Percentiles rank a stretch among this genome's conserved stretches.
Conservation (phyloP, 2,113 vertebrate species). For the Mystacornis crossleyi region DNA sequence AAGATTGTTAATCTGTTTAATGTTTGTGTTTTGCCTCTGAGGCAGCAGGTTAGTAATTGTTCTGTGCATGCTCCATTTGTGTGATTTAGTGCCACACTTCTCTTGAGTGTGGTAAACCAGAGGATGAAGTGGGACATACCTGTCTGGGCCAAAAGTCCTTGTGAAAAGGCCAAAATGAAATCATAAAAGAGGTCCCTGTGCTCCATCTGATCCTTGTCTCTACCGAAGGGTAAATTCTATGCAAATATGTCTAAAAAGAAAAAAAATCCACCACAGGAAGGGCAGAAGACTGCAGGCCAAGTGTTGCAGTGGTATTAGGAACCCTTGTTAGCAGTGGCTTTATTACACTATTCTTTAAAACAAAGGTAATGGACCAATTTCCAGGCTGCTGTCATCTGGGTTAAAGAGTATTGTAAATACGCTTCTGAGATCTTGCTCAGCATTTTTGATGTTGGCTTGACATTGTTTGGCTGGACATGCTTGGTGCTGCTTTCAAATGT, state of each 20-base stretch:
- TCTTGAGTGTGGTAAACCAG: not conserved
- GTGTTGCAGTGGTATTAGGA: not conserved
- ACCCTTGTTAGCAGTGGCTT: not conserved
- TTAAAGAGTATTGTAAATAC: not conserved
- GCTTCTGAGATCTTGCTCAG: not conserved
- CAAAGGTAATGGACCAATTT: not conserved
- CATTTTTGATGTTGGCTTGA: not conserved
- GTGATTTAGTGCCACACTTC: not conserved
- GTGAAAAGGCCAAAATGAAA: not conserved
- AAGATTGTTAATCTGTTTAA: not conserved
- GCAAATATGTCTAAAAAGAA: not conserved
- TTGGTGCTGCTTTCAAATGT: not conserved
- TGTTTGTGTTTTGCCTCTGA: not conserved
- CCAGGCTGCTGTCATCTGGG: not conserved
- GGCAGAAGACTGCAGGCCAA: not conserved
- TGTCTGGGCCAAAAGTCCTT: not conserved
- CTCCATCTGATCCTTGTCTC: not conserved
- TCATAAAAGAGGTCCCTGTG: not conserved
- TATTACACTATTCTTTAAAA: not conserved
- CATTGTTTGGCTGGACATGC: not conserved
- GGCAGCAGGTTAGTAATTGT: not conserved
- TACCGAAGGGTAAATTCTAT: not conserved
- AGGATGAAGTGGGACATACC: not conserved
- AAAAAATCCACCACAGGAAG: not conserved
- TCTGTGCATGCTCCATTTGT: not conserved